Evolutionary conservation across 2,888 invertebrate species (phyloP), one percentile per base, ranked within the genome.

Genomic region (Mythimna lalbum): DNA sequence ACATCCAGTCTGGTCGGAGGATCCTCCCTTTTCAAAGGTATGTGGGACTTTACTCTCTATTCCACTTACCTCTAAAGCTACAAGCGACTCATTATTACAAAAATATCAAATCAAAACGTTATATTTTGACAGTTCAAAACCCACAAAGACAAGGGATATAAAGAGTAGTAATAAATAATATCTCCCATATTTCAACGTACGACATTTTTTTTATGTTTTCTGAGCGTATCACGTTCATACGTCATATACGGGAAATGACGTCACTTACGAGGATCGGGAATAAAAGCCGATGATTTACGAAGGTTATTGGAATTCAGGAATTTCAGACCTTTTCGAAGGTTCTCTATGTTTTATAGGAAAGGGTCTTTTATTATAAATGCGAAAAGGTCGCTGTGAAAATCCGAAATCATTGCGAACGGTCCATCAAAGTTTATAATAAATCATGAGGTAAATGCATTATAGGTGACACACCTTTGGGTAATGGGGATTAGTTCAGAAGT

Each of bases 171-270:
- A 71, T 70, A 80, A 76, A 81, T 80, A 78, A 80, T 43, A 50
- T 9, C 56, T 6, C 2, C 52, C 52, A 70, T 76, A 71, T 63
- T 43, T 71, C 60, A 60, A 57, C 36, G 43, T 3, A 21, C 0
- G 14, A 62, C 64, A 75, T 77, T 80, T 72, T n/a, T 43, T 60
- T 78, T 74, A 71, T 57, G 69, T 80, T 80, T 69, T 57, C 65
- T 21, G 47, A 64, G 61, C 53, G 53, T 62, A 67, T 69, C 79
- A 76, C 80, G 65, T 55, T 36, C 47, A 50, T 70, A 70, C 64
- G 78, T 81, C 74, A 81, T 69, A 64, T 55, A 73, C 65, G 71
- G 74, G 55, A 69, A 68, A 75, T 76, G 81, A 68, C 78, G 85
- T 78, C 81, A 63, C 61, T 64, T 69, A 70, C 9, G 57, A 47